These are phyloP conservation scores for Temnothorax unifasciatus DNA, from an alignment of 2,888 invertebrate species.

Conservation along the genomic window DNA sequence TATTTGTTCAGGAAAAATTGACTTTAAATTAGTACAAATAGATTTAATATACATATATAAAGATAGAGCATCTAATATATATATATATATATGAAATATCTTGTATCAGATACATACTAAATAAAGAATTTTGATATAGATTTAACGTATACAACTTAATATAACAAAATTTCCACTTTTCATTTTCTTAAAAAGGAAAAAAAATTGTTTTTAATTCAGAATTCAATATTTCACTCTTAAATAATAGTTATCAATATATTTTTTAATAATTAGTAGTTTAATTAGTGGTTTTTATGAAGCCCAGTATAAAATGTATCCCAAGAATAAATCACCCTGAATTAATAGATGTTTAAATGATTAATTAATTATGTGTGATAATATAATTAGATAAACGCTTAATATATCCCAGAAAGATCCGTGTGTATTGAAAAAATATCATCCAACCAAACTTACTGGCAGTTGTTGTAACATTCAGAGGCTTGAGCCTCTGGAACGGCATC, in stretches of 20 bases:
- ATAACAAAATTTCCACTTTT: background rate
- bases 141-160: background rate
- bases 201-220: background rate
- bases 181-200: background rate
- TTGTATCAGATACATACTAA: background rate
- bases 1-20: background rate
- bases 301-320: slow-evolving; percentile 1
- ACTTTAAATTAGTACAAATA: background rate
- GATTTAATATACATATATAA: background rate
- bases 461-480: slow-evolving; percentile 76
- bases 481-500: slow-evolving; percentile 82
- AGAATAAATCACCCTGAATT: background rate
- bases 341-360: slow-evolving; percentile 5
- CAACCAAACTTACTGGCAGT: slow-evolving; percentile 81
- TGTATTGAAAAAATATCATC: slow-evolving; percentile 56
- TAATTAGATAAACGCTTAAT: background rate
- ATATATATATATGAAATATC: background rate
- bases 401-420: background rate
- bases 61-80: no score
- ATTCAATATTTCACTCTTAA: background rate
- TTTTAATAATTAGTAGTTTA: background rate
- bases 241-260: background rate
- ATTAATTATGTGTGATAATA: background rate
- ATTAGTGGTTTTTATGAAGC: background rate
- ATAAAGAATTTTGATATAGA: background rate